phyloP scores from a whole-genome alignment of 30 jellyfish, hydroid and myxozoan species.

The Catostylus mosaicus region DNA sequence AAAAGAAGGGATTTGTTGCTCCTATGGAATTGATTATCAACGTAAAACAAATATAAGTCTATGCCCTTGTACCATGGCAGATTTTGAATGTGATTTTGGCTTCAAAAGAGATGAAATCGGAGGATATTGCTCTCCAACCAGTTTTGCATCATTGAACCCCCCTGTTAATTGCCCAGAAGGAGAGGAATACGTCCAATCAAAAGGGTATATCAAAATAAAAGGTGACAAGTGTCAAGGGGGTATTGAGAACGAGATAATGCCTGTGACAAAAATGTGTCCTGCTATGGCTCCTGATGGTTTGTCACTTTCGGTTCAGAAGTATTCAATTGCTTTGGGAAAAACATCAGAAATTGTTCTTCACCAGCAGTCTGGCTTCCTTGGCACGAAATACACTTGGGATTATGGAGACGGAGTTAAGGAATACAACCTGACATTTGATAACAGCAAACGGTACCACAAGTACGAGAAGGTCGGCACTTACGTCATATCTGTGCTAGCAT shows the following conservation, averaged over 20 bases:
- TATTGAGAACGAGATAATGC: slow-evolving; percentile 69
- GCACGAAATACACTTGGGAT: slow-evolving; percentile 79
- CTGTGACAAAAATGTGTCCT: slow-evolving; percentile 67
- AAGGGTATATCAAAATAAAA: slow-evolving; percentile 69
- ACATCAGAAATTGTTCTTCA: slow-evolving; percentile 29
- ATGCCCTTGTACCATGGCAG: slow-evolving; percentile 78
- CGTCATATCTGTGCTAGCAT: slow-evolving; percentile 69
- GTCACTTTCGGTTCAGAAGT: slow-evolving; percentile 44
- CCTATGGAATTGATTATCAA: slow-evolving; percentile 38
- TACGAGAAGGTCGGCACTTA: slow-evolving; percentile 67
- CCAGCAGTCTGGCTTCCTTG: slow-evolving; percentile 71
- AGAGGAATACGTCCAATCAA: slow-evolving; percentile 44
- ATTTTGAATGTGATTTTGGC: slow-evolving; percentile 85
- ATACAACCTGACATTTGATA: slow-evolving; percentile 63
- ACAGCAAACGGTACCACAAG: slow-evolving; percentile 52
- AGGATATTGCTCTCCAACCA: slow-evolving; percentile 68
- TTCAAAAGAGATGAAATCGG: slow-evolving; percentile 41
- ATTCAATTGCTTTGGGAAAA: slow-evolving; percentile 64
- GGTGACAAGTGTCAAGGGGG: slow-evolving; percentile 91
- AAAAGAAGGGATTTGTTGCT: slow-evolving; percentile 53
- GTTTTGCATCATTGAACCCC: slow-evolving; percentile 50
- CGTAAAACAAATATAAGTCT: slow-evolving; percentile 38
- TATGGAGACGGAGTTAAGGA: slow-evolving; percentile 67
- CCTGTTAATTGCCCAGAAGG: slow-evolving; percentile 77
- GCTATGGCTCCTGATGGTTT: slow-evolving; percentile 76